Evolutionary conservation across 1,140 invertebrate species (phyloP).

Genomic region (Euwallacea similis): DNA sequence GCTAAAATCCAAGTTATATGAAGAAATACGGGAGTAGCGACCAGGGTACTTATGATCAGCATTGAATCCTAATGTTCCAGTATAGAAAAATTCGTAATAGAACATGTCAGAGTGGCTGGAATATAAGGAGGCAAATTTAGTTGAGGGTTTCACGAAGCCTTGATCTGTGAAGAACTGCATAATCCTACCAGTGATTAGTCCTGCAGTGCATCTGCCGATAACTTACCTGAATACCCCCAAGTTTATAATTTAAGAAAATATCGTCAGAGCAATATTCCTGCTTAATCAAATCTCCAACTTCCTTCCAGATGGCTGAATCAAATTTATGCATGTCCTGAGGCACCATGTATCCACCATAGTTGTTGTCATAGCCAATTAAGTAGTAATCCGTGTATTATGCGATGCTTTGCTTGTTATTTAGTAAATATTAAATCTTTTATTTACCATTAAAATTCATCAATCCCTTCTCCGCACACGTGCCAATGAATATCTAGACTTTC

Average conservation of each 20-base stretch:
- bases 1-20: not conserved
- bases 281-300: conserved; percentile 23
- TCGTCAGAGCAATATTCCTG: conserved; percentile 24
- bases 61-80: conserved; percentile 25
- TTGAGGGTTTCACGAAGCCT: conserved; percentile 19
- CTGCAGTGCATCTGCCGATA: not conserved
- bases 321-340: conserved; percentile 20
- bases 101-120: conserved; percentile 39
- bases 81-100: conserved; percentile 45
- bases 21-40: too few species aligned
- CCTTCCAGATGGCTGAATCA: not conserved
- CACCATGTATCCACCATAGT: not conserved
- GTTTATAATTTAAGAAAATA: conserved; percentile 19
- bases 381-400: too few species aligned
- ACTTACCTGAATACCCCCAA: conserved; percentile 24
- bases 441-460: conserved; percentile 21
- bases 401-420: too few species aligned
- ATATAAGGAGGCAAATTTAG: conserved; percentile 33
- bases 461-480: conserved; percentile 41
- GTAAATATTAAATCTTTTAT: too few species aligned
- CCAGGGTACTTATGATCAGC: not conserved
- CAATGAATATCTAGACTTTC: conserved; percentile 41
- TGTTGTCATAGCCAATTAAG: not conserved
- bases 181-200: not conserved
- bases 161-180: conserved; percentile 30